Conservation (phyloP, 2,888 invertebrate genomes). For the Fissipunctia ypsillon region DNA sequence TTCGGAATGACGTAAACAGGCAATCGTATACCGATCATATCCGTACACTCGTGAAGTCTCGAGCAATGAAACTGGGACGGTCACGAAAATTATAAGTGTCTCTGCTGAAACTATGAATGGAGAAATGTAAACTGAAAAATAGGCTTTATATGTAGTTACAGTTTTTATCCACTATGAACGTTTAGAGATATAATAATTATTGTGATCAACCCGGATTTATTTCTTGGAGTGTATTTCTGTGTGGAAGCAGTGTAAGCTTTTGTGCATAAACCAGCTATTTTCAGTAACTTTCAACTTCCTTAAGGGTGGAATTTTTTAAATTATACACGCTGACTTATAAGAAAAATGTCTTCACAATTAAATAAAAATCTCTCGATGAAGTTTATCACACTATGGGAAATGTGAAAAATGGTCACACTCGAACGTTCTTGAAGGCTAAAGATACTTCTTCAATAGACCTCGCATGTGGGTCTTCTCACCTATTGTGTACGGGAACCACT, state of each 20-base stretch:
- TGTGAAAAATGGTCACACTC: neutral
- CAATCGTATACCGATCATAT: constrained; percentile 13
- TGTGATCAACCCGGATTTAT: neutral
- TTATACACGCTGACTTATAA: neutral
- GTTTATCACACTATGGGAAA: neutral
- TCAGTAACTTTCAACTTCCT: neutral
- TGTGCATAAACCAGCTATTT: neutral
- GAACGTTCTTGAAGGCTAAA: constrained; percentile 6
- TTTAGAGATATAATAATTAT: neutral
- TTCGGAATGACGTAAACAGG: constrained; percentile 28
- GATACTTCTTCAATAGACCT: constrained; percentile 12
- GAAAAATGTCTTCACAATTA: neutral
- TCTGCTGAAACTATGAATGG: neutral
- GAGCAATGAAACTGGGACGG: neutral
- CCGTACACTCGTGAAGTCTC: neutral
- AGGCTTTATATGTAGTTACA: neutral
- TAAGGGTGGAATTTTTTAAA: neutral
- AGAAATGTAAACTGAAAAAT: too few relatives aligned
- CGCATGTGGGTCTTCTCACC: neutral
- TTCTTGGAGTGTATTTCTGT: neutral
- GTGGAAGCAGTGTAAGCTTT: neutral
- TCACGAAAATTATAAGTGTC: neutral
- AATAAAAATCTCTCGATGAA: neutral
- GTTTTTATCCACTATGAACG: neutral
- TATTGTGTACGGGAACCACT: constrained; percentile 8